Evolutionary conservation across 2,888 invertebrate species (phyloP).

Genomic region (Halocaridina rubra): DNA sequence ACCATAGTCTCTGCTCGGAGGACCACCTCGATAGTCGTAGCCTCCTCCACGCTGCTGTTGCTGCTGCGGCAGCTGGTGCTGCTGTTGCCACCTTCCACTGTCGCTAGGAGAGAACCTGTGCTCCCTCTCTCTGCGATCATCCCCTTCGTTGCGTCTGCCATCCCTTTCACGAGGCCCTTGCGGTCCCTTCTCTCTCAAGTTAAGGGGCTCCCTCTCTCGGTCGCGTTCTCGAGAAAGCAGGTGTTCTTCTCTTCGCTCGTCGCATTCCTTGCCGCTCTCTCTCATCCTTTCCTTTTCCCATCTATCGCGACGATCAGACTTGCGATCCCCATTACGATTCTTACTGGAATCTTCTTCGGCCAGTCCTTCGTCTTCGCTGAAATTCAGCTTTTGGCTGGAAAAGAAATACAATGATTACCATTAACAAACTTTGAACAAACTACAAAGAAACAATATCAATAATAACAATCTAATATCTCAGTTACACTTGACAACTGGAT

Average conservation of each 20-base stretch:
- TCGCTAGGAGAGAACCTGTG: conserved; percentile 44
- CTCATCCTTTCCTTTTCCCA: conserved; percentile 43
- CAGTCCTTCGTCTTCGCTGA: conserved; percentile 88
- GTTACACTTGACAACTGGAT: neutral
- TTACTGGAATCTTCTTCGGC: conserved; percentile 65
- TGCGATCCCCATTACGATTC: conserved; percentile 28
- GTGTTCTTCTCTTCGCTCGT: conserved; percentile 22
- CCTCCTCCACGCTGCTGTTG: conserved; percentile 34
- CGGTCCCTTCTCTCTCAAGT: conserved; percentile 21
- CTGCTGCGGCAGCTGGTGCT: conserved; percentile 22
- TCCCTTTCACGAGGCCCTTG: conserved; percentile 38
- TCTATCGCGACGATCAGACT: conserved; percentile 21
- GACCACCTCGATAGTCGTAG: conserved; percentile 33
- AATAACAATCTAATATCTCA: neutral
- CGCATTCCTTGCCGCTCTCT: neutral
- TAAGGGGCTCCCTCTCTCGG: conserved; percentile 14
- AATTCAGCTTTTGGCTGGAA: conserved; percentile 86
- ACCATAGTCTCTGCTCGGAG: conserved; percentile 17
- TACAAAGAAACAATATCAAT: neutral
- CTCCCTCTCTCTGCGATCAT: conserved; percentile 40
- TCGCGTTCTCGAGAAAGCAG: conserved; percentile 15
- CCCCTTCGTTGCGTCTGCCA: conserved; percentile 13
- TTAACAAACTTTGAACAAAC: neutral
- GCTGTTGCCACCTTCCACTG: conserved; percentile 48
- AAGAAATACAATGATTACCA: conserved; percentile 50